These are phyloP conservation scores for Brachylomia viminalis DNA, from an alignment of 2,888 invertebrate genomes.

Conservation along the genomic window DNA sequence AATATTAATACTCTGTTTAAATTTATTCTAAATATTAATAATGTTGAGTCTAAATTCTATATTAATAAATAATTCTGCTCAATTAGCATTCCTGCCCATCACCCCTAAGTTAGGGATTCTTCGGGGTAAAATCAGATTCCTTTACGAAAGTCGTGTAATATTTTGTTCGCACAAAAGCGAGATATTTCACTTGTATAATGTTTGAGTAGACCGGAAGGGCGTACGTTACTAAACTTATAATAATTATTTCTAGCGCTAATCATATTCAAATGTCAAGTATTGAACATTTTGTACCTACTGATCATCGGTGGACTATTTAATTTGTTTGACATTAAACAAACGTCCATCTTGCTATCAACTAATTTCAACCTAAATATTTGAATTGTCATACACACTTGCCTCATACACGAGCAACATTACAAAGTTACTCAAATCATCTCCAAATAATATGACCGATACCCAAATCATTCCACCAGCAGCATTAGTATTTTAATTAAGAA, in stretches of 20 bases:
- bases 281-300: not conserved
- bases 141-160: slow-evolving; percentile 19
- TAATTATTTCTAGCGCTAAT: not conserved
- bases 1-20: slow-evolving; percentile 44
- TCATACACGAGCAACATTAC: not conserved
- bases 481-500: slow-evolving; percentile 52
- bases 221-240: no score
- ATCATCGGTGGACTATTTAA: not conserved
- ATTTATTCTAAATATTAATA: slow-evolving; percentile 48
- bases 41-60: slow-evolving; percentile 25
- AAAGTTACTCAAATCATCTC: not conserved
- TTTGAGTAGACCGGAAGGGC: not conserved
- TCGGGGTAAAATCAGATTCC: slow-evolving; percentile 46
- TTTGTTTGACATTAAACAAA: not conserved
- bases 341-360: not conserved
- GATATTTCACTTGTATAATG: not conserved
- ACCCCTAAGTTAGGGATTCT: slow-evolving; percentile 25
- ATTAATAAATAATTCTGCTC: slow-evolving; percentile 50
- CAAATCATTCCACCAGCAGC: slow-evolving; percentile 6
- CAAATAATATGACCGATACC: slow-evolving; percentile 18
- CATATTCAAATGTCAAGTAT: not conserved
- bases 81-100: slow-evolving; percentile 60
- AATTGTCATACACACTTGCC: not conserved
- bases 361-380: not conserved
- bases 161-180: slow-evolving; percentile 15